Evolutionary conservation across 2,888 invertebrate species (phyloP), one percentile per base, ranked within the genome.

Genomic region (Himalopsyche anomala): DNA sequence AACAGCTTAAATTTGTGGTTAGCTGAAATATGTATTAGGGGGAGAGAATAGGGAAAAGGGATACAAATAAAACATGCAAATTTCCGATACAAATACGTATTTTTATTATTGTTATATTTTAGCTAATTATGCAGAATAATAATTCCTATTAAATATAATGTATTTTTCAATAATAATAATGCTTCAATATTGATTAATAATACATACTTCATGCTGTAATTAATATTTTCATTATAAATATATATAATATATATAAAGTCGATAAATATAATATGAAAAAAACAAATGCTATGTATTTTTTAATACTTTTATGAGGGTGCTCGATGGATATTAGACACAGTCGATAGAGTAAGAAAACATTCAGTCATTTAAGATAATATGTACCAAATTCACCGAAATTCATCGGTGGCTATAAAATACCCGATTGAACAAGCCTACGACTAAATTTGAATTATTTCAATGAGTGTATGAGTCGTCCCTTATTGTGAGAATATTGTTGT

Each of bases 91-190:
- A 91, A 91, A 91, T 91, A 92, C 92, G 92, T 91, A 91, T 89
- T 91, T 91, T 91, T 91, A 91, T 92, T 92, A 93, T 92, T 91
- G 91, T 93, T 93, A 93, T 92, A 93, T 92, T 93, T 89, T 93
- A 93, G 93, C 93, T 93, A 93, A 92, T 93, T 93, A 93, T 93
- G 93, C 93, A 92, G 93, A 93, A 93, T 93, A 93, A 93, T 93
- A 92, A 93, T 93, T 92, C 93, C 93, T 93, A 93, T 93, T 93
- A 93, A 93, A 93, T 93, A 93, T 93, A 93, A 93, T 93, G 93
- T 87, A 93, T 93, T 87, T 92, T 93, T 93, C 91, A 92, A 93
- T 93, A 92, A 91, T 92, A 93, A 93, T 93, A 92, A 93, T 92
- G 92, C 92, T 92, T 93, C 92, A 92, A 92, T 93, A 93, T 92